These are phyloP conservation scores for Anoplopoma fimbria DNA, from an alignment of 2,113 vertebrate genomes.

Conservation along the genomic window DNA sequence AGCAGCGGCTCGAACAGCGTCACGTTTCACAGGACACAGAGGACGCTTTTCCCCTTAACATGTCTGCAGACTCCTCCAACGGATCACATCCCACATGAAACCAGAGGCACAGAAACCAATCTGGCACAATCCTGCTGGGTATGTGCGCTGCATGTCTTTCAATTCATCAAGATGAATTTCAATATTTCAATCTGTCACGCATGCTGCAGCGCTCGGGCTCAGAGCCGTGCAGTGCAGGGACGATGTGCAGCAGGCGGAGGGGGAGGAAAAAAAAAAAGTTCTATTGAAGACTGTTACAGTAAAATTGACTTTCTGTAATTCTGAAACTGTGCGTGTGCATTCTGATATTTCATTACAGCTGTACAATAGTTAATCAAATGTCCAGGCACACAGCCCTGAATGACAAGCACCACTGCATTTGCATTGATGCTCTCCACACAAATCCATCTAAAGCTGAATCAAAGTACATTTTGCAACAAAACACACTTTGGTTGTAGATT, in stretches of 20 bases:
- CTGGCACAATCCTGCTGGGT: slow-evolving; percentile 39
- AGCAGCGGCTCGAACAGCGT: neutral
- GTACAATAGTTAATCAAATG: slow-evolving; percentile 54
- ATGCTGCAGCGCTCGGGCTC: slow-evolving; percentile 34
- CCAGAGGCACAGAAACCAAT: slow-evolving; percentile 31
- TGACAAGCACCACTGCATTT: slow-evolving; percentile 39
- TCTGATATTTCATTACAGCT: slow-evolving; percentile 51
- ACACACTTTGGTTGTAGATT: neutral
- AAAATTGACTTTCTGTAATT: slow-evolving; percentile 46
- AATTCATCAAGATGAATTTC: slow-evolving; percentile 60
- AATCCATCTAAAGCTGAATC: slow-evolving; percentile 20
- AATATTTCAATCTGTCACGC: slow-evolving; percentile 68
- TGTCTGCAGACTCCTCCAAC: slow-evolving; percentile 21
- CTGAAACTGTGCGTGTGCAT: neutral
- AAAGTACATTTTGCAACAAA: slow-evolving; percentile 1
- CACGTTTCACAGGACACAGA: slow-evolving; percentile 1
- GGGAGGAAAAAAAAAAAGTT: neutral
- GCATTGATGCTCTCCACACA: slow-evolving; percentile 13
- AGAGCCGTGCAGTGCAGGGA: slow-evolving; percentile 5
- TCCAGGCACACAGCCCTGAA: slow-evolving; percentile 30
- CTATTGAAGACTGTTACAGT: slow-evolving; percentile 45
- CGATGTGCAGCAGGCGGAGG: neutral
- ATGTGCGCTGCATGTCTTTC: slow-evolving; percentile 35
- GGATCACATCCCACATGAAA: slow-evolving; percentile 12
- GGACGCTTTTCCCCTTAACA: slow-evolving; percentile 4